These are phyloP conservation scores for Enhydra lutris DNA, from an alignment of 2,113 vertebrate genomes.

Conservation along the genomic window DNA sequence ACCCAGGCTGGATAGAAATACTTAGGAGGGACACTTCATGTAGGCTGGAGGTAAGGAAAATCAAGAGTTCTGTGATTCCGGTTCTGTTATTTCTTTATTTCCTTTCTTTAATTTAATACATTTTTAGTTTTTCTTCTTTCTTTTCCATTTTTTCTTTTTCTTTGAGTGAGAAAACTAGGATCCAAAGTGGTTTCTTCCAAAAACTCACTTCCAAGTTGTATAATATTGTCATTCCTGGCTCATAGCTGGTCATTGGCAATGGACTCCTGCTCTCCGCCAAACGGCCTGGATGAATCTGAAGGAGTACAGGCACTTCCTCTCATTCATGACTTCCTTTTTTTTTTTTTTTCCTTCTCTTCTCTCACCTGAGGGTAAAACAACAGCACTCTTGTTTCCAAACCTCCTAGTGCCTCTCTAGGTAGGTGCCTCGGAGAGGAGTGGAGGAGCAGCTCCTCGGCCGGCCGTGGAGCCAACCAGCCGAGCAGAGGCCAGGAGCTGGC, in stretches of 20 bases:
- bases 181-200: conserved; percentile 18
- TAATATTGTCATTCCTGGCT: conserved; percentile 9
- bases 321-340: background rate
- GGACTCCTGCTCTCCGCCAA: background rate
- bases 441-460: fast-evolving
- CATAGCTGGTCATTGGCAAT: background rate
- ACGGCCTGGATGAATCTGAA: background rate
- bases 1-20: background rate
- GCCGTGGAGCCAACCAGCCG: fast-evolving
- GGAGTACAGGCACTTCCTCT: background rate
- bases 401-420: background rate
- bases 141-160: background rate
- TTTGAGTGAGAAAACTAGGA: background rate
- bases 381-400: background rate
- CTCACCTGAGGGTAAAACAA: background rate
- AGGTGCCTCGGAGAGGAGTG: background rate
- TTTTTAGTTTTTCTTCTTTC: background rate
- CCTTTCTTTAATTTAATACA: background rate
- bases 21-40: background rate
- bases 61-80: background rate
- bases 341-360: background rate
- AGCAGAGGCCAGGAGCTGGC: background rate
- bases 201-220: conserved; percentile 15
- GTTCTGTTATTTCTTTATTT: background rate
- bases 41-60: background rate